Percentiles rank a stretch among this genome's conserved stretches.
Conservation (phyloP, 2,113 vertebrate genomes). For the Caranx melampygus region DNA sequence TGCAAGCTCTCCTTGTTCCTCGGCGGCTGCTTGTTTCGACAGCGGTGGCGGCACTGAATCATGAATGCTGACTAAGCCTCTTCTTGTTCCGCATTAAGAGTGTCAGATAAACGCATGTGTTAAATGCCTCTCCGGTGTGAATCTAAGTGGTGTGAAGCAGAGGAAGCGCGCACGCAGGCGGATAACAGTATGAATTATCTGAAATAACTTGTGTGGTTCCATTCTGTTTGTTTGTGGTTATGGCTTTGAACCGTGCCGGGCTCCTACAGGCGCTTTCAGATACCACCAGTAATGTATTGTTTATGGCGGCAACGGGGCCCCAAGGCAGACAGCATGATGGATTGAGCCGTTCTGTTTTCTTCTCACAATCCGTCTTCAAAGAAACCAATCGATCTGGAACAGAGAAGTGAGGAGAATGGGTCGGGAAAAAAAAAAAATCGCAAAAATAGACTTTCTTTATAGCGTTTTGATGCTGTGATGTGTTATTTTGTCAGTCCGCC, state of each 20-base stretch:
- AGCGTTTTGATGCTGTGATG: conserved; percentile 66
- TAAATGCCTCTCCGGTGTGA: conserved; percentile 44
- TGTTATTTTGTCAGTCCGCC: conserved; percentile 67
- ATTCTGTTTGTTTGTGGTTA: conserved; percentile 70
- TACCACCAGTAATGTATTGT: conserved; percentile 71
- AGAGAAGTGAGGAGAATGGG: conserved; percentile 43
- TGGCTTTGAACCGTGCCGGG: conserved; percentile 61
- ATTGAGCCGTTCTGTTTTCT: conserved; percentile 71
- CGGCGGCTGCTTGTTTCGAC: neutral
- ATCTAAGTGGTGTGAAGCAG: conserved; percentile 42
- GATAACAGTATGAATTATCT: conserved; percentile 45
- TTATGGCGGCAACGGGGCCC: conserved; percentile 63
- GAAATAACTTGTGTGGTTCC: conserved; percentile 57
- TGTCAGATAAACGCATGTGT: conserved; percentile 35
- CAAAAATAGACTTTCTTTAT: conserved; percentile 71
- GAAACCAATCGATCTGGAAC: conserved; percentile 75
- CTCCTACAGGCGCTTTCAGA: conserved; percentile 59
- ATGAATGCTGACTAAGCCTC: conserved; percentile 43
- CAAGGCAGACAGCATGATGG: conserved; percentile 71
- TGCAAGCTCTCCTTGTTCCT: neutral
- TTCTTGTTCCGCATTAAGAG: conserved; percentile 33
- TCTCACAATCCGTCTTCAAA: conserved; percentile 74
- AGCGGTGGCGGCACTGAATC: conserved; percentile 4
- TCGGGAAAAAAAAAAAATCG: neutral
- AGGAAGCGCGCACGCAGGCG: conserved; percentile 7